Evolutionary conservation across 2,888 invertebrate genomes (phyloP).

Genomic region (Polydrusus cervinus): DNA sequence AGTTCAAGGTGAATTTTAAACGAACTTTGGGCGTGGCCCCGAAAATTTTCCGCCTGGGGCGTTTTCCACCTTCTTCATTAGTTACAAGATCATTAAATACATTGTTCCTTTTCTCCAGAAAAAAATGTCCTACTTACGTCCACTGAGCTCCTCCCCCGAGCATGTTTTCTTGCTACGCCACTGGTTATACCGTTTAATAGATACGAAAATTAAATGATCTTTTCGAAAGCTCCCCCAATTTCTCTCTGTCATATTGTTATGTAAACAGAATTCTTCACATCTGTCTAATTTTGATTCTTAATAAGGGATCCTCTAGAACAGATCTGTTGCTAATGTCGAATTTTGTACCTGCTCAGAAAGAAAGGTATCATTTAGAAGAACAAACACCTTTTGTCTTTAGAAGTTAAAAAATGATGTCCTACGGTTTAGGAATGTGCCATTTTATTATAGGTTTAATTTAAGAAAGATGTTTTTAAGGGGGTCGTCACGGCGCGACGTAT

Average conservation of each 20-base stretch:
- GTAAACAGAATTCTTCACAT: conserved; percentile 53
- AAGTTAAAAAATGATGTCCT: conserved; percentile 12
- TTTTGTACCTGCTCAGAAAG: conserved; percentile 40
- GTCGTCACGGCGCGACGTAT: no score
- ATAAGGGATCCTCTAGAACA: conserved; percentile 40
- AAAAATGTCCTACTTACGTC: no score
- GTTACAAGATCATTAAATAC: no score
- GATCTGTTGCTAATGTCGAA: conserved; percentile 38
- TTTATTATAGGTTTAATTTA: not conserved
- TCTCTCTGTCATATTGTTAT: conserved; percentile 53
- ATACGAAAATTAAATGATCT: conserved; percentile 51
- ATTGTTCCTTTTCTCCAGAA: no score
- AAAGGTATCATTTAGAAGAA: conserved; percentile 49
- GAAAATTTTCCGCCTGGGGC: no score
- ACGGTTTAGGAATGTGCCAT: not conserved
- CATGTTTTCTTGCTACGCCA: no score
- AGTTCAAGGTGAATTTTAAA: no score
- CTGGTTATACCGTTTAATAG: not conserved
- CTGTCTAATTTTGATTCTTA: conserved; percentile 50
- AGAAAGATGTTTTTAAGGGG: not conserved
- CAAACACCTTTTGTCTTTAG: conserved; percentile 42
- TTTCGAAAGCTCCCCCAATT: conserved; percentile 48
- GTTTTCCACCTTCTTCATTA: no score
- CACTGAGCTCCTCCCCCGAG: no score
- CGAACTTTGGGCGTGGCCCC: no score